Conservation (phyloP, 2,888 invertebrate genomes). For the Drosophila rubida region DNA sequence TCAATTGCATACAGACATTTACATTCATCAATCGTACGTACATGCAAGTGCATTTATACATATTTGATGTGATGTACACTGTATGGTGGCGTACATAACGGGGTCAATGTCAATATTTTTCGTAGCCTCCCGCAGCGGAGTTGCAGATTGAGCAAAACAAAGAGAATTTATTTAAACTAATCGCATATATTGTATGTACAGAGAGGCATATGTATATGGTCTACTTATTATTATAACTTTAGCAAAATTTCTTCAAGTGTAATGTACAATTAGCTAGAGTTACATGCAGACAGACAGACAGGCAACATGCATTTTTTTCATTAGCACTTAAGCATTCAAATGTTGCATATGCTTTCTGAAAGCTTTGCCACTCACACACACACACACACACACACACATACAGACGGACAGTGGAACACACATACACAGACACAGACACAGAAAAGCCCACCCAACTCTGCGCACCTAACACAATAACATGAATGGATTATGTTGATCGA, state of each 20-base stretch:
- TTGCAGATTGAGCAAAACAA: constrained; percentile 22
- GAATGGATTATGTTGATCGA: constrained; percentile 7
- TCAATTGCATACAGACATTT: constrained; percentile 8
- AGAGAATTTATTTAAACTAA: constrained; percentile 40
- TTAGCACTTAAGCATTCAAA: constrained; percentile 24
- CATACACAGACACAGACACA: constrained; percentile 5
- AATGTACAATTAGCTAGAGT: constrained; percentile 71
- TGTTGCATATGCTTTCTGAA: constrained; percentile 51
- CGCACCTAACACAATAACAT: constrained; percentile 19
- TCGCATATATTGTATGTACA: constrained; percentile 7
- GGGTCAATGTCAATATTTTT: constrained; percentile 30
- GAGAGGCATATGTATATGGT: constrained; percentile 14
- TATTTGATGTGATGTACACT: neutral
- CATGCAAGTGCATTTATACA: constrained; percentile 7
- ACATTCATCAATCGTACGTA: neutral
- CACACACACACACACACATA: constrained; percentile 8
- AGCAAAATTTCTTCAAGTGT: constrained; percentile 74
- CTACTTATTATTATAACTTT: constrained; percentile 42
- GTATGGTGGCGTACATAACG: constrained; percentile 12
- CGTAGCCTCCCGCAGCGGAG: constrained; percentile 1
- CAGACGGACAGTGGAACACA: constrained; percentile 19
- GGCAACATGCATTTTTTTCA: constrained; percentile 15
- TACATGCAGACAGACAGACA: constrained; percentile 23
- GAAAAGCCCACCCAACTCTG: constrained; percentile 31
- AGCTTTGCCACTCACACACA: constrained; percentile 40